Percentiles rank a stretch among this genome's conserved stretches.
Evolutionary conservation across 1,140 invertebrate species (phyloP).

Genomic region (Anastrepha ludens): DNA sequence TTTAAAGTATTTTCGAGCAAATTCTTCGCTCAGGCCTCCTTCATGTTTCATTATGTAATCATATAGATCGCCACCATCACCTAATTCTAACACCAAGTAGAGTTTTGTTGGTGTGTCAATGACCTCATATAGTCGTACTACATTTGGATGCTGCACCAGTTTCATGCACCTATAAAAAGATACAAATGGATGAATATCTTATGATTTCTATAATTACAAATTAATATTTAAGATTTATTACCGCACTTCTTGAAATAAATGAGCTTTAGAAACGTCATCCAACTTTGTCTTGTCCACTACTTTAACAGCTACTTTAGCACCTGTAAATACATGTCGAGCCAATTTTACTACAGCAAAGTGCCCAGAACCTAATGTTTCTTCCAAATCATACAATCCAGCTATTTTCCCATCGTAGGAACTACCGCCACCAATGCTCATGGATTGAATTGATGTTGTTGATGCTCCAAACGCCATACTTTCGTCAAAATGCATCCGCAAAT

Average conservation of each 20-base stretch:
- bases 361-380: constrained; percentile 94
- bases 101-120: constrained; percentile 98
- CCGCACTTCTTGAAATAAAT: constrained; percentile 95
- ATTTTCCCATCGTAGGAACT: constrained; percentile 90
- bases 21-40: constrained; percentile 83
- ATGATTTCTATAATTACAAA: neutral
- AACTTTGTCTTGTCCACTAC: constrained; percentile 99
- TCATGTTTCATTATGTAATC: constrained; percentile 99
- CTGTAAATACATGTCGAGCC: constrained; percentile 98
- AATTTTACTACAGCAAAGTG: constrained; percentile 99
- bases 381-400: constrained; percentile 96
- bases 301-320: constrained; percentile 97
- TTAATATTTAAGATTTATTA: constrained; percentile 55
- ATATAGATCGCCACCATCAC: constrained; percentile 99
- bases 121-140: constrained; percentile 98
- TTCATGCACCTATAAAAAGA: constrained; percentile 90
- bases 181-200: neutral
- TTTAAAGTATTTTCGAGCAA: constrained; percentile 94
- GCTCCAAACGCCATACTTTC: constrained; percentile 36
- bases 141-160: constrained; percentile 98
- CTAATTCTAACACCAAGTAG: constrained; percentile 96
- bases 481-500: neutral
- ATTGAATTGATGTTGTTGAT: constrained; percentile 17
- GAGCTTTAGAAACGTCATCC: constrained; percentile 95
- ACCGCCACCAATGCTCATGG: constrained; percentile 56